Percentiles rank a stretch among this genome's conserved stretches.
These are phyloP conservation scores for Melipona bicolor DNA, from an alignment of 2,888 invertebrate genomes.

Conservation along the genomic window DNA sequence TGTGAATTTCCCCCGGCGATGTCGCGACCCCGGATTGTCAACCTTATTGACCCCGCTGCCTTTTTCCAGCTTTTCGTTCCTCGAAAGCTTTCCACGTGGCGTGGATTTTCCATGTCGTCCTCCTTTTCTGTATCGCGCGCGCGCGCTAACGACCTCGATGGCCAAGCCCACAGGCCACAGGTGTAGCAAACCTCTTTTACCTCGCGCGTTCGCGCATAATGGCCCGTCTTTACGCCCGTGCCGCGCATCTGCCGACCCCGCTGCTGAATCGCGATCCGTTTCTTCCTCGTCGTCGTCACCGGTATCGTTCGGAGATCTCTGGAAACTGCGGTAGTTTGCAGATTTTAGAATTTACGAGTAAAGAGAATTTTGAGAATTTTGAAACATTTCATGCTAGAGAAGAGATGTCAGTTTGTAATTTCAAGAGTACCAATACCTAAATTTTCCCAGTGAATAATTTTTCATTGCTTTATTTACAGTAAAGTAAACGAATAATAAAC, in stretches of 20 bases:
- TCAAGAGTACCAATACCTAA: background rate
- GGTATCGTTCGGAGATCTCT: background rate
- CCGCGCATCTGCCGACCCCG: constrained; percentile 70
- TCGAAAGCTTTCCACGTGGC: constrained; percentile 39
- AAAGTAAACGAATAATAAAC: too few relatives aligned
- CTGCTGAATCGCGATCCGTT: constrained; percentile 41
- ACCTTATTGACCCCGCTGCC: constrained; percentile 47
- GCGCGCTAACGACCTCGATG: constrained; percentile 45
- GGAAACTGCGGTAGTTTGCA: background rate
- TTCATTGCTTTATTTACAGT: too few relatives aligned
- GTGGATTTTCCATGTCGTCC: constrained; percentile 44
- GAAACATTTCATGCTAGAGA: background rate
- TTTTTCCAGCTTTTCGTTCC: background rate
- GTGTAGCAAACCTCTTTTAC: constrained; percentile 78
- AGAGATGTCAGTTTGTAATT: background rate
- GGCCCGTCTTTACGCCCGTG: constrained; percentile 72
- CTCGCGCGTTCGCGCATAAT: constrained; percentile 75
- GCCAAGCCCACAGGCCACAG: constrained; percentile 79
- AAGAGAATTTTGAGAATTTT: background rate
- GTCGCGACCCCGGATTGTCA: constrained; percentile 70
- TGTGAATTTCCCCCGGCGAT: constrained; percentile 75
- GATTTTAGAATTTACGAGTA: too few relatives aligned
- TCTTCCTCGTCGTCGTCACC: constrained; percentile 15
- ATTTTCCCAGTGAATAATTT: too few relatives aligned
- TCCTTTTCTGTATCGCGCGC: constrained; percentile 28